Evolutionary conservation across 2,113 vertebrate genomes (phyloP), one percentile per base, ranked within the genome.

Genomic region (Catagonus wagneri): DNA sequence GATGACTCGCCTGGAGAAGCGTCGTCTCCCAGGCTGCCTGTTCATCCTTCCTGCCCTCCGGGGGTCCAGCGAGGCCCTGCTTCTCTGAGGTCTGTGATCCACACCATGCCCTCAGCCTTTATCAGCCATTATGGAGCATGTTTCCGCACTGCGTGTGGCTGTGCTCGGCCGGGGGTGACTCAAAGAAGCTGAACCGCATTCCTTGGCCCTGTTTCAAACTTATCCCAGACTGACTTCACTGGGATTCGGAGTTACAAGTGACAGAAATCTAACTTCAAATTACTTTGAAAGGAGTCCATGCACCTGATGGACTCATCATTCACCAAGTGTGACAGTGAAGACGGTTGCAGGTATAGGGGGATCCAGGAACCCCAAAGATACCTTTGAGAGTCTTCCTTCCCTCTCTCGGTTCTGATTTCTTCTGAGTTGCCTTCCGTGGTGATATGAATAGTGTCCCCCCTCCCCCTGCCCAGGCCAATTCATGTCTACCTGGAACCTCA

Each of bases 1-100:
- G 11, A 6, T 14, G 39, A 14, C 36, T 39, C 44, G 1, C 3
- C 29, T 34, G 20, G 5, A 6, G 7, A 25, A 0, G 2, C 8
- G 69, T 69, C 8, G 19, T 20, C 39, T 61, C 68, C 36, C 66
- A 20, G 3, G 3, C 61, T 66, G 27, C 3, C 63, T 39, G 11
- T 2, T 27, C 66, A 13, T 3, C 20, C 20, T 15, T 36, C 15
- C 7, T 0, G 0, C 50, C 25, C 16, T 3, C 7, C 32, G 0
- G 0, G 1, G 1, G 8, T 10, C 36, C 25, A 1, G n/a, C 1
- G 1, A 13, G 22, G 32, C 54, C 20, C 22, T 3, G n/a, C 50
- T 19, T 36, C 32, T 29, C 39, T 39, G 27, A 15, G 9, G 0
- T 11, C 56, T 1, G 2, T 1, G 0, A 1, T 4, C 2, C 74